These are phyloP conservation scores for Ophioninae sp. DNA, from an alignment of 2,888 invertebrate genomes.

Conservation along the genomic window DNA sequence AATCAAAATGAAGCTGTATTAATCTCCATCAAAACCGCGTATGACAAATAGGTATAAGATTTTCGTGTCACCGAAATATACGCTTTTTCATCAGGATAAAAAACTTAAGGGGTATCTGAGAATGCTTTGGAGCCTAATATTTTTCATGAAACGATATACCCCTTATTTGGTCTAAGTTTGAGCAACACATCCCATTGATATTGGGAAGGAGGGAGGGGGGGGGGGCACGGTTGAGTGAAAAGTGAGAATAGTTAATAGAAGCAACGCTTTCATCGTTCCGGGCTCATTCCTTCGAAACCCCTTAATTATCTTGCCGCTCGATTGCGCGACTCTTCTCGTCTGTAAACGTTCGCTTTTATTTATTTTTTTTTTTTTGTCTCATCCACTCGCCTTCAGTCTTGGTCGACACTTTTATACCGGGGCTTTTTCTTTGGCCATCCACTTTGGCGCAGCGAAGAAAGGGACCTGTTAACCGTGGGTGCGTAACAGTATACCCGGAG, in stretches of 20 bases:
- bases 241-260: slow-evolving; percentile 15
- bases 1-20: too few relatives aligned
- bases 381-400: slow-evolving; percentile 16
- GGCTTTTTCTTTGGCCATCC: slow-evolving; percentile 34
- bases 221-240: slow-evolving; percentile 17
- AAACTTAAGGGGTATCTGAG: too few relatives aligned
- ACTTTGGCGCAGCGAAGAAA: slow-evolving; percentile 48
- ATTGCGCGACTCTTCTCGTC: slow-evolving; percentile 34
- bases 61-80: too few relatives aligned
- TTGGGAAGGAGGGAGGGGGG: neutral
- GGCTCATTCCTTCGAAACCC: slow-evolving; percentile 16
- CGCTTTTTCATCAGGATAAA: too few relatives aligned
- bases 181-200: neutral
- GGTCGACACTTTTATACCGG: slow-evolving; percentile 24
- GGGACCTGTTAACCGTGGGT: slow-evolving; percentile 66
- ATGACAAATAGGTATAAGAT: too few relatives aligned
- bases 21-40: too few relatives aligned
- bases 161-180: neutral
- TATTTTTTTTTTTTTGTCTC: slow-evolving; percentile 26
- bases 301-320: slow-evolving; percentile 48
- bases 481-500: slow-evolving; percentile 64
- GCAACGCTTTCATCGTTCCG: slow-evolving; percentile 35
- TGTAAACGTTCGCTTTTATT: slow-evolving; percentile 29
- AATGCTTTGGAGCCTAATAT: neutral
- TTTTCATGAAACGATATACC: neutral